These are phyloP conservation scores for Urosaurus nigricauda DNA, from an alignment of 2,797 vertebrate genomes.

Conservation along the genomic window DNA sequence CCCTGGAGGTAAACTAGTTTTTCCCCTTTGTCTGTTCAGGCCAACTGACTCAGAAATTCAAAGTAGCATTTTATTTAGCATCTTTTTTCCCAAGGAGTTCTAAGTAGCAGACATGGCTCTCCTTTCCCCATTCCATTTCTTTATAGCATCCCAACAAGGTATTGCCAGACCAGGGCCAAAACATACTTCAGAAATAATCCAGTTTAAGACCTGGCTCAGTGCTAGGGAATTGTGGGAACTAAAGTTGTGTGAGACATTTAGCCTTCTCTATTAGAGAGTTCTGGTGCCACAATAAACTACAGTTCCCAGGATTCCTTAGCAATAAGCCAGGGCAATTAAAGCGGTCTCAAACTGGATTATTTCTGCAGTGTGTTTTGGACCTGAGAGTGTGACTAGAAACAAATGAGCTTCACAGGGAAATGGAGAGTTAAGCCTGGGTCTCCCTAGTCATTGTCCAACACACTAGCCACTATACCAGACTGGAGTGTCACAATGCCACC, in stretches of 20 bases:
- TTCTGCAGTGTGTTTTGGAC: too few relatives aligned
- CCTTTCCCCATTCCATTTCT: not conserved
- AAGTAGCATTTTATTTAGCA: not conserved
- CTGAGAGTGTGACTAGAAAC: not conserved
- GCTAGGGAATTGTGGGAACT: too few relatives aligned
- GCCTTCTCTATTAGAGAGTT: too few relatives aligned
- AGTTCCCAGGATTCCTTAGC: too few relatives aligned
- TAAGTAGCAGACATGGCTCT: not conserved
- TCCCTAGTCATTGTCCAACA: not conserved
- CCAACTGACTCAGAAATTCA: not conserved
- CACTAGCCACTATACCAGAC: not conserved
- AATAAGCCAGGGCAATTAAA: too few relatives aligned
- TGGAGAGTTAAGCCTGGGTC: not conserved
- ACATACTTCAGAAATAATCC: not conserved
- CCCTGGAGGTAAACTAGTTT: too few relatives aligned
- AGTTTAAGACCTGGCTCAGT: too few relatives aligned
- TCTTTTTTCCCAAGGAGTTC: not conserved
- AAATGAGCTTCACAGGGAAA: not conserved
- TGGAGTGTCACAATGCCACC: not conserved
- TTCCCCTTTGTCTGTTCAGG: too few relatives aligned
- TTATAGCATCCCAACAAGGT: not conserved
- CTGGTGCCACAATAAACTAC: too few relatives aligned
- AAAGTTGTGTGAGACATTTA: too few relatives aligned
- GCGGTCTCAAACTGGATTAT: too few relatives aligned
- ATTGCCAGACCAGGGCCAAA: not conserved